phyloP scores from a whole-genome alignment of 2,797 vertebrate species.

The Labeo calbasu region DNA sequence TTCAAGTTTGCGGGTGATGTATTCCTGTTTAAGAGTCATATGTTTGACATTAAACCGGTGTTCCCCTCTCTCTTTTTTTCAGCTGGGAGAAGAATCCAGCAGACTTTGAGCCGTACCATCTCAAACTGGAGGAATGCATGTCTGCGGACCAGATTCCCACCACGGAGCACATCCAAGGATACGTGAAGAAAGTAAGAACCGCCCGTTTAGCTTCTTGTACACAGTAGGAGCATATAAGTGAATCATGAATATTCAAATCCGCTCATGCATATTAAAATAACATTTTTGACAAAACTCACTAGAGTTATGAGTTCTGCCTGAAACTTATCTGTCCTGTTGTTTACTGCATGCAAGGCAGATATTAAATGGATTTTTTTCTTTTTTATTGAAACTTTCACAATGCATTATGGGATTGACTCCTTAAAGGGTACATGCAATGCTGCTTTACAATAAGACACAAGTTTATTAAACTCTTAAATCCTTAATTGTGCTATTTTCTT shows the following conservation, averaged over 20 bases:
- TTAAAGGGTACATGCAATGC: neutral
- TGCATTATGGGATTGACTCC: neutral
- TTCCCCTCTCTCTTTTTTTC: slow-evolving; percentile 52
- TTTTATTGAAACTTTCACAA: neutral
- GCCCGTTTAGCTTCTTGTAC: neutral
- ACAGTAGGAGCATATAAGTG: neutral
- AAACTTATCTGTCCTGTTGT: neutral
- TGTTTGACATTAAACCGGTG: neutral
- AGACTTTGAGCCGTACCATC: slow-evolving; percentile 78
- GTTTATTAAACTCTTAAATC: neutral
- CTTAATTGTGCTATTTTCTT: neutral
- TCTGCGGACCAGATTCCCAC: slow-evolving; percentile 84
- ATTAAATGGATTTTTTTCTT: neutral
- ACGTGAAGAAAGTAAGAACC: slow-evolving; percentile 90
- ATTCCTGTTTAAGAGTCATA: neutral
- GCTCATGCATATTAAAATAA: neutral
- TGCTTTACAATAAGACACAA: neutral
- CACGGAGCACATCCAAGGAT: slow-evolving; percentile 90
- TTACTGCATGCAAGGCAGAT: neutral
- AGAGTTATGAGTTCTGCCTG: neutral
- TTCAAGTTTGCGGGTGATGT: neutral
- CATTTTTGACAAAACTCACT: neutral
- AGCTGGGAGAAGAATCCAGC: slow-evolving; percentile 84
- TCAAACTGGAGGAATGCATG: slow-evolving; percentile 90
- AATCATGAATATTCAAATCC: slow-evolving; percentile 9